These are phyloP conservation scores for Melanophora roralis DNA, from an alignment of 2,888 invertebrate genomes.

Conservation along the genomic window DNA sequence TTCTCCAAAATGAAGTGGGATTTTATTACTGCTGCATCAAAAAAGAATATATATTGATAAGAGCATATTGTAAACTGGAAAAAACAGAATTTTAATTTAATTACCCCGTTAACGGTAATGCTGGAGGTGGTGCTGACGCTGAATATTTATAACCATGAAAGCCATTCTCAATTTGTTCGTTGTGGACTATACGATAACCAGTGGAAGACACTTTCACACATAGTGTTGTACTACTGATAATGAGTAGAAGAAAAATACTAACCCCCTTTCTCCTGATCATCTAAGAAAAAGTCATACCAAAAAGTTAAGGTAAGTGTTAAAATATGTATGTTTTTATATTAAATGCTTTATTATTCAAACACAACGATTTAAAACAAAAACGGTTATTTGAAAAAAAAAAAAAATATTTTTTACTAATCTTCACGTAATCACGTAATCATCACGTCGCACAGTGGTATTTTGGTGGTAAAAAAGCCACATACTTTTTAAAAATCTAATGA, in stretches of 20 bases:
- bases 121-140: slow-evolving; percentile 29
- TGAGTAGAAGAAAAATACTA: slow-evolving; percentile 36
- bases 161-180: slow-evolving; percentile 63
- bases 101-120: slow-evolving; percentile 51
- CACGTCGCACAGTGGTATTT: no score
- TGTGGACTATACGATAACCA: slow-evolving; percentile 71
- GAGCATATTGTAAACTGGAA: background rate
- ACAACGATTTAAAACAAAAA: no score
- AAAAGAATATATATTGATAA: background rate
- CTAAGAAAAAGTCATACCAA: slow-evolving; percentile 32
- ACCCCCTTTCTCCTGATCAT: slow-evolving; percentile 57
- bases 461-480: no score
- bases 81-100: background rate
- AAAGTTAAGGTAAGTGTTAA: no score
- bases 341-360: no score
- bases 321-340: no score
- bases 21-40: slow-evolving; percentile 64
- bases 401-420: no score
- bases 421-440: no score
- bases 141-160: slow-evolving; percentile 63
- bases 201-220: slow-evolving; percentile 61
- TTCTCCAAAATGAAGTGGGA: slow-evolving; percentile 37
- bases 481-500: no score
- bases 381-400: no score
- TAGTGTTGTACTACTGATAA: slow-evolving; percentile 12